Evolutionary conservation across 2,888 invertebrate species (phyloP), one percentile per base, ranked within the genome.

Genomic region (Xylota segnis): DNA sequence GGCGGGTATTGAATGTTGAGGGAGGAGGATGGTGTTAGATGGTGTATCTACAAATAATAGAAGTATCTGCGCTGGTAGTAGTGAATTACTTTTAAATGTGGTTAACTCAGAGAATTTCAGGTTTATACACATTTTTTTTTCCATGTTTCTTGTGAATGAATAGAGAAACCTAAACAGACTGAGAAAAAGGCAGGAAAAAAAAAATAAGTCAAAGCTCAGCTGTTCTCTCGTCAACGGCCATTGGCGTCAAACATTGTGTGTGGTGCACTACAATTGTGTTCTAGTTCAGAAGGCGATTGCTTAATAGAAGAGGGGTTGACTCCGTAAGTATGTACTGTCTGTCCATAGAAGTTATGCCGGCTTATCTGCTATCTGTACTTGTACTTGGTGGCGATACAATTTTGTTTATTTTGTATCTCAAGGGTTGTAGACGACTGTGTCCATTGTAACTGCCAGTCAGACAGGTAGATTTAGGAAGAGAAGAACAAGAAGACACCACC

Each of bases 101-200:
- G 43, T 40, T 59, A 9, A 16, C 12, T 75, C 65, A 65, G 58
- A 66, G 68, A 65, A 56, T 54, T 68, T 77, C 14, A 47, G 16
- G 12, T 43, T 50, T 23, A 23, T 40, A 16, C 37, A 37, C 58
- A 23, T 37, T 56, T 14, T 56, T 29, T 43, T 43, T 52, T 50
- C 63, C 32, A 65, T 40, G 16, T 65, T 79, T 84, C 34, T 79
- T 83, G 77, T 83, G 84, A 84, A 84, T 84, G 84, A 84, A 84
- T 16, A 29, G 71, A 52, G 32, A 68, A 66, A 72, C 45, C 50
- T 50, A 56, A 43, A 50, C 23, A 63, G 54, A 75, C 34, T 50
- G 14, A 9, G 63, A 7, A 16, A 12, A 16, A 40, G 23, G 23
- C 23, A 23, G 23, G 5, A 0, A 32, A 43, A 12, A 37, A 27